These are phyloP conservation scores for Cirrhinus mrigala DNA, from an alignment of 2,797 vertebrate species.

Conservation along the genomic window DNA sequence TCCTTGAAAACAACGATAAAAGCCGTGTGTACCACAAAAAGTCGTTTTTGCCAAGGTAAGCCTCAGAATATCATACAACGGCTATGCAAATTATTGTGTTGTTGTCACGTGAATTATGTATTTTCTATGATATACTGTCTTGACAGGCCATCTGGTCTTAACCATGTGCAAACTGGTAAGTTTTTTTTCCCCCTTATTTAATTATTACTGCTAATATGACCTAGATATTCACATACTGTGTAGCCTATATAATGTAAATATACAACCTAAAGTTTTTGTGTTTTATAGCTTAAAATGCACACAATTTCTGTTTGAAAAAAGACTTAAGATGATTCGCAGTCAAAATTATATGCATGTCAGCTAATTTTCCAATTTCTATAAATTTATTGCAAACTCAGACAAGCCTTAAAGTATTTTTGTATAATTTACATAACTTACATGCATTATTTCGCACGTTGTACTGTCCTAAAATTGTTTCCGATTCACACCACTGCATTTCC, in stretches of 20 bases:
- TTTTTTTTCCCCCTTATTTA: neutral
- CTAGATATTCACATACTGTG: too few species aligned
- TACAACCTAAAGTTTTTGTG: neutral
- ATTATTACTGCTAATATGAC: neutral
- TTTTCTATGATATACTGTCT: slow-evolving; percentile 12
- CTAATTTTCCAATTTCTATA: neutral
- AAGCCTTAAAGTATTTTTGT: neutral
- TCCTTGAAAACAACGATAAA: slow-evolving; percentile 43
- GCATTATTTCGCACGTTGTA: neutral
- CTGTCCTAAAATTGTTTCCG: neutral
- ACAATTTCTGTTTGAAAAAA: neutral
- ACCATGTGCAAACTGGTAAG: slow-evolving; percentile 35
- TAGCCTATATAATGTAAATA: too few species aligned
- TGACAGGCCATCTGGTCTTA: slow-evolving; percentile 27
- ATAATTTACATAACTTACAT: neutral
- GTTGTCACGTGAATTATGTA: neutral
- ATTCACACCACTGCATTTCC: neutral
- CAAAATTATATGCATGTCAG: neutral
- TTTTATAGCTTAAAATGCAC: neutral
- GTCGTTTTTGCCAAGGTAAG: slow-evolving; percentile 56
- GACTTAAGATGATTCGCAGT: neutral
- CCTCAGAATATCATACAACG: neutral
- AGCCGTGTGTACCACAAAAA: neutral
- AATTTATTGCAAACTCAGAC: neutral
- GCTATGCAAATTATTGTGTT: too few species aligned